Base-by-base conservation (phyloP, 2,113 vertebrate genomes). In the Coptodon rendalli region DNA sequence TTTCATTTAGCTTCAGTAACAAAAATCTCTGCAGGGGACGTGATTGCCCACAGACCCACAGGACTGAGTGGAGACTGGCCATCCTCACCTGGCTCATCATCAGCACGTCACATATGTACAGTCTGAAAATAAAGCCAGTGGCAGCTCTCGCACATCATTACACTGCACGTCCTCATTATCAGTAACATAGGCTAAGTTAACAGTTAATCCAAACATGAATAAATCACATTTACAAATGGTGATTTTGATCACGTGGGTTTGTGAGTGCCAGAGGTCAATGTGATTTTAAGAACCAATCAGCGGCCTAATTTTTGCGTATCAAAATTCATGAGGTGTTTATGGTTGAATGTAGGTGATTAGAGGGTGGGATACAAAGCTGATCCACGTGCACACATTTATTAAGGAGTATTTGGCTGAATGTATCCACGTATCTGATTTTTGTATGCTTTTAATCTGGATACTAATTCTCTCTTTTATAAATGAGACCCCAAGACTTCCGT, bases 21-120 rank as follows among this genome's bases (percentile, higher is more conserved):
- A 31, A 31, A 48, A 50, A 0, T 76, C 43, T 11, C 24, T 76
- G 71, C 16, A 12, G 71, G 14, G 0, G 3, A 48, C 6, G 4
- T 50, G 71, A 48, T 24, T 29, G 24, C 24, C 8, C 22, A 12
- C 24, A 19, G 24, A 29, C 43, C 22, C 22, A 17, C 24, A 76
- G 43, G 43, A 29, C 24, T 0, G 3, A 29, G 40, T 29, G 40
- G 22, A 48, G 22, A 17, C 68, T 16, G 40, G 66, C 5, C 40
- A 45, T 43, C n/a, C 11, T 68, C 63, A 22, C 63, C 63, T 40
- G 63, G 19, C 63, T 22, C 36, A 43, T 43, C 1, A 71, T 27
- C 38, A 71, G 36, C 38, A 22, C 7, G 1, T 40, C n/a, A 43
- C 63, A 40, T 6, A 24, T 9, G 36, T 6, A 68, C 66, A 43